Base-by-base conservation (phyloP, 1,140 invertebrate species). In the Zelostemma sp. region DNA sequence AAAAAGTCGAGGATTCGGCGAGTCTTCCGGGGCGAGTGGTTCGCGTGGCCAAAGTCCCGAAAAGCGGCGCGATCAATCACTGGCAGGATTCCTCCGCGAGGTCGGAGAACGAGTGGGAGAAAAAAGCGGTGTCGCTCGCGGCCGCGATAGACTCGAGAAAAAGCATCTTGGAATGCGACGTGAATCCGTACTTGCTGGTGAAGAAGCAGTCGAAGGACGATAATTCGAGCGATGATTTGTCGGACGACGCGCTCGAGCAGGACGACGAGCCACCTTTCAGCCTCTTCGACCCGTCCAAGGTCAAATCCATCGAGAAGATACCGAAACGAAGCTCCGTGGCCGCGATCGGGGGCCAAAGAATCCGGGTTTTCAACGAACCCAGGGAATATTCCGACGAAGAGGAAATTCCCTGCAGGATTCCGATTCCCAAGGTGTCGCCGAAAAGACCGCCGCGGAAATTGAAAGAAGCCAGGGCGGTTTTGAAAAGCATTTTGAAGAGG, bases 131-230 rank as follows among this genome's bases (percentile, higher is more conserved):
- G 12, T 9, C 45, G 1, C 3, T 28, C 8, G 8, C 3, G 3
- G 3, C 25, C 8, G 6, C 51, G 1, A 41, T 25, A 11, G 76
- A 86, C 72, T 72, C 85, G 77, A 12, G 88, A 18, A 88, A 89
- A 45, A 94, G 93, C 14, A 95, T 95, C 60, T 84, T 96, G 11
- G 91, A 94, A 73, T 94, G 93, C 80, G 89, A 94, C 76, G 91
- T 95, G 9, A 95, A 93, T 83, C 93, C 94, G 3, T 95, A 95
- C 73, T 91, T 94, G 47, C 83, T 96, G 60, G 89, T 95, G 49
- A 89, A 89, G 62, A 81, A 80, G 35, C 74, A 80, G 41, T 73
- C 63, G 6, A 75, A 67, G 25, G 80, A 81, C 57, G 85, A 84
- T 40, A 83, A 83, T 21, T 51, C 82, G 12, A 84, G 82, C 72